Percentiles rank a stretch among this genome's conserved stretches.
phyloP scores from a whole-genome alignment of 2,113 vertebrate species.

The Poecile atricapillus region DNA sequence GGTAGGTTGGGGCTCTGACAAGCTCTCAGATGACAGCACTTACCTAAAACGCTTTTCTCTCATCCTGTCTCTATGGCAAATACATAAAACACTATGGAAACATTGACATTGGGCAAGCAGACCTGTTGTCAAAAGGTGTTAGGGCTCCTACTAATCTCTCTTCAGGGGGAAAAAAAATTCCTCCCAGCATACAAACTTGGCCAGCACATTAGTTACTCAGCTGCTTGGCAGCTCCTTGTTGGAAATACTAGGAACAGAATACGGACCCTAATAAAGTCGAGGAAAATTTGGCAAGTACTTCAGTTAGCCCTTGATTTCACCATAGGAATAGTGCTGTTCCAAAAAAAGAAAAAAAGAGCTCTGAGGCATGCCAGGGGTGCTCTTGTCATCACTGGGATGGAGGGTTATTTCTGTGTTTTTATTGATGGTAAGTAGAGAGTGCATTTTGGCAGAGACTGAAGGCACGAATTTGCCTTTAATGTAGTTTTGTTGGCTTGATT shows the following conservation, averaged over 20 bases:
- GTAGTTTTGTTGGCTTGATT: background rate
- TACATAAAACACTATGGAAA: slow-evolving; percentile 4
- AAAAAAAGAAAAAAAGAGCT: background rate
- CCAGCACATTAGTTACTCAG: slow-evolving; percentile 32
- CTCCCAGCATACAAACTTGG: background rate
- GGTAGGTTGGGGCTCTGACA: background rate
- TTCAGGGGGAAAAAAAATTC: background rate
- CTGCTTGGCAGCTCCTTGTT: slow-evolving; percentile 43
- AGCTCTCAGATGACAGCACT: background rate
- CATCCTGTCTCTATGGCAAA: background rate
- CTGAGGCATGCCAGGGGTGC: background rate
- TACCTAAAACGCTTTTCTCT: background rate
- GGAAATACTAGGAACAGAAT: slow-evolving; percentile 26
- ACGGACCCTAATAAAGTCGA: background rate
- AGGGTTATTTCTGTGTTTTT: background rate
- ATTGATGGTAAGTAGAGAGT: background rate
- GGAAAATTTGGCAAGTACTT: slow-evolving; percentile 15
- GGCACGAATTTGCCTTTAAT: background rate
- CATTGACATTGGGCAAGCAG: background rate
- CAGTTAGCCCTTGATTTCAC: background rate
- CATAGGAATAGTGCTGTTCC: background rate
- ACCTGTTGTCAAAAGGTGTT: slow-evolving; percentile 43
- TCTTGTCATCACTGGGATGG: slow-evolving; percentile 21
- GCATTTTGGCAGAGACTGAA: background rate
- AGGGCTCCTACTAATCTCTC: background rate